These are phyloP conservation scores for Lathronympha strigana DNA, from an alignment of 2,888 invertebrate species.

Conservation along the genomic window DNA sequence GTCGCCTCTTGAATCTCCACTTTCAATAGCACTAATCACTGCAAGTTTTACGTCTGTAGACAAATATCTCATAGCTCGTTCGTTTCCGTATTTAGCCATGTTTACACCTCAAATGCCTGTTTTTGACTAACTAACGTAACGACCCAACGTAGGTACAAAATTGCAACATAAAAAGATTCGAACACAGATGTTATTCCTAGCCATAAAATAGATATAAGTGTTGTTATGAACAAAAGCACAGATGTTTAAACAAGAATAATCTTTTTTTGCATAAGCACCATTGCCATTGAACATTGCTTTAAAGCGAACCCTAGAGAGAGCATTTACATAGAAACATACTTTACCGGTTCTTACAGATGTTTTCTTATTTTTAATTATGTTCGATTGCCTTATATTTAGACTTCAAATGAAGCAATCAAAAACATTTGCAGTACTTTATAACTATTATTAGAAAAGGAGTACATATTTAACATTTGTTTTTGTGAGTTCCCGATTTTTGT, in stretches of 20 bases:
- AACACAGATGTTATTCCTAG: neutral
- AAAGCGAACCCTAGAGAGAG: neutral
- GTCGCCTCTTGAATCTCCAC: neutral
- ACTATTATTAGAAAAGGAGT: no score
- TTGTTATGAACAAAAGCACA: neutral
- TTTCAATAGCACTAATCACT: neutral
- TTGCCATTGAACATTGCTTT: neutral
- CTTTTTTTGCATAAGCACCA: neutral
- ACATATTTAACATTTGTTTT: no score
- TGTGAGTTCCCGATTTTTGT: no score
- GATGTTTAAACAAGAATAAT: neutral
- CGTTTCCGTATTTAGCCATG: neutral
- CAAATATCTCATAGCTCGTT: neutral
- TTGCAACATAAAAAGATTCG: neutral
- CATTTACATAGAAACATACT: no score
- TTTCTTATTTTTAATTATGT: no score
- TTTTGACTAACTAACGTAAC: neutral
- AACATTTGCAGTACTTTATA: no score
- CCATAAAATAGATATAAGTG: neutral
- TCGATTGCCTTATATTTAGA: no score
- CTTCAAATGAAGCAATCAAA: no score
- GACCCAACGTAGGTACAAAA: neutral
- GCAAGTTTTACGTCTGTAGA: neutral
- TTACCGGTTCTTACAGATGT: no score
- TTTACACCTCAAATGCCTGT: neutral